Evolutionary conservation across 2,797 vertebrate species (phyloP).

Genomic region (Strix occidentalis): DNA sequence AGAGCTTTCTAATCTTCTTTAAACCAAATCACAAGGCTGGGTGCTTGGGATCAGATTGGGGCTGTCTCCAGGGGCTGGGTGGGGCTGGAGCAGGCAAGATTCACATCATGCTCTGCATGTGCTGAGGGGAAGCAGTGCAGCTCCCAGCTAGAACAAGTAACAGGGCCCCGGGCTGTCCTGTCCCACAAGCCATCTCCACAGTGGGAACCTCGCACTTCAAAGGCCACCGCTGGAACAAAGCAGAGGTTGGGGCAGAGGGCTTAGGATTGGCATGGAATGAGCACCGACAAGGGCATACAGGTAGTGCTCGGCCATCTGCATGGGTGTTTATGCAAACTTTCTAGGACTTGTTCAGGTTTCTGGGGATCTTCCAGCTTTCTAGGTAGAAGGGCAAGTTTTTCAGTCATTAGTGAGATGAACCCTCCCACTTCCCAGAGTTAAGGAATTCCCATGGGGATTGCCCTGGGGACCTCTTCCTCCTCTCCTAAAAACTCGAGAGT

Average conservation of each 20-base stretch:
- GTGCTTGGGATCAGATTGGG: not conserved
- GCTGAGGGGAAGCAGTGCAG: not conserved
- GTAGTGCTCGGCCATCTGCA: not conserved
- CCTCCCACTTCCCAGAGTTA: not conserved
- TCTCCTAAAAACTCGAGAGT: not conserved
- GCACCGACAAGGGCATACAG: not conserved
- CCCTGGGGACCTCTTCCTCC: not conserved
- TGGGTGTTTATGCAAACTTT: not conserved
- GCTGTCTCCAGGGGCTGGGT: not conserved
- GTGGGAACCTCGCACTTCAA: not conserved
- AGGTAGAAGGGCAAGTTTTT: slow-evolving; percentile 58
- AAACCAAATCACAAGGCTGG: not conserved
- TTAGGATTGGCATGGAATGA: not conserved
- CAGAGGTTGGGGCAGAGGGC: not conserved
- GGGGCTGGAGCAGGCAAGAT: not conserved
- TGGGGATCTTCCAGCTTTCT: slow-evolving; percentile 40
- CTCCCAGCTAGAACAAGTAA: not conserved
- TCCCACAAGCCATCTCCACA: not conserved
- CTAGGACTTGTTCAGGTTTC: slow-evolving; percentile 13
- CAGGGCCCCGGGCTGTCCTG: not conserved
- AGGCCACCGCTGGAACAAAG: not conserved
- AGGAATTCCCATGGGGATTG: not conserved
- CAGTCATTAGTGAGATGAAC: not conserved
- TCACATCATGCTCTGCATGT: not conserved
- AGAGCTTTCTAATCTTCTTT: not conserved